phyloP scores from a whole-genome alignment of 2,797 vertebrate species.

The Sebastes steindachneri region DNA sequence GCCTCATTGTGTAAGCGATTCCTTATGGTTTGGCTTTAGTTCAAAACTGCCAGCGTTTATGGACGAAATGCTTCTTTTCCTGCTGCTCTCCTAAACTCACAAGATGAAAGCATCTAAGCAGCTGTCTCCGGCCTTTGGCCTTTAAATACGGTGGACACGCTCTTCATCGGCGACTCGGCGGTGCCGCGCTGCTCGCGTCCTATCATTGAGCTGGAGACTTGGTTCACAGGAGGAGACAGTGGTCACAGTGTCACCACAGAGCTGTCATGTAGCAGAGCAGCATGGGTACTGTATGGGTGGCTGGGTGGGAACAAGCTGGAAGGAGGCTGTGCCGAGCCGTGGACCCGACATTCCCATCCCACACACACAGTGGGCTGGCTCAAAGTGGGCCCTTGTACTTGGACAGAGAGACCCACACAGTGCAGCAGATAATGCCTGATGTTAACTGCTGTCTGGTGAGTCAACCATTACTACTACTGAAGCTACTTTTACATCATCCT shows the following conservation, averaged over 20 bases:
- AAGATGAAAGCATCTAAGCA: neutral
- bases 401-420: slow-evolving; percentile 38
- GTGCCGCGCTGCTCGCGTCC: slow-evolving; percentile 34
- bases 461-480: neutral
- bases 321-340: slow-evolving; percentile 38
- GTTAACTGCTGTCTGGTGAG: slow-evolving; percentile 9
- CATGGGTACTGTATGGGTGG: slow-evolving; percentile 45
- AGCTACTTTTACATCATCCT: neutral
- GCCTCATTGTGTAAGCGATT: slow-evolving; percentile 26
- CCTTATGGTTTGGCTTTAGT: slow-evolving; percentile 37
- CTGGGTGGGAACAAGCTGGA: slow-evolving; percentile 58
- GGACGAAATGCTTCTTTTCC: slow-evolving; percentile 4
- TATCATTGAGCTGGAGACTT: slow-evolving; percentile 52
- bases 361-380: slow-evolving; percentile 61
- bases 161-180: slow-evolving; percentile 1
- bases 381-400: slow-evolving; percentile 65
- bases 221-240: slow-evolving; percentile 53
- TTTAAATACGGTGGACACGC: slow-evolving; percentile 43
- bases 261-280: slow-evolving; percentile 47
- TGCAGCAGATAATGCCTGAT: slow-evolving; percentile 22
- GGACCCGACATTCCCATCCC: slow-evolving; percentile 71
- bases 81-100: slow-evolving; percentile 3
- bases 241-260: slow-evolving; percentile 48
- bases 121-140: slow-evolving; percentile 5
- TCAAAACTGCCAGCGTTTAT: slow-evolving; percentile 27